phyloP scores from a whole-genome alignment of 2,113 vertebrate genomes.

The Cryptoleucopteryx plumbea region DNA sequence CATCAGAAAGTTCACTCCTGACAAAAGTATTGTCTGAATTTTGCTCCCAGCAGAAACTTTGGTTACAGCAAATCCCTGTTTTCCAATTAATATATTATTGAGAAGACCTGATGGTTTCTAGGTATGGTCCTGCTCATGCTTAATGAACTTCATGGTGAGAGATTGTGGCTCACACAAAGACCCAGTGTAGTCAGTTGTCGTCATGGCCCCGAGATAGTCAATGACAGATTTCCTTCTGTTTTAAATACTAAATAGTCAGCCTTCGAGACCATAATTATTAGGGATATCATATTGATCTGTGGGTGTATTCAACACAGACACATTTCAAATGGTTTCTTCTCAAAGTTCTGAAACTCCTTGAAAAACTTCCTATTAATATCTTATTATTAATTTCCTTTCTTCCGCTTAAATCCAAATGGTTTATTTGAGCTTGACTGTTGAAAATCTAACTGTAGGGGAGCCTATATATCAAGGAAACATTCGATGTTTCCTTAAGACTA shows the following conservation, averaged over 20 bases:
- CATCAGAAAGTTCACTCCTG: background rate
- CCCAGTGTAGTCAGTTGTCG: rapidly evolving
- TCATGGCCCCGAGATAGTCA: background rate
- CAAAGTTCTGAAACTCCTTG: background rate
- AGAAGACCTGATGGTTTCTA: background rate
- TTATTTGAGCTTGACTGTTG: background rate
- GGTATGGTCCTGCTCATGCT: background rate
- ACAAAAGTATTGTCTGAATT: background rate
- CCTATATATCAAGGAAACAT: background rate
- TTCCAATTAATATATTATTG: background rate
- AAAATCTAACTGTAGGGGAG: background rate
- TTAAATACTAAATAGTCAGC: background rate
- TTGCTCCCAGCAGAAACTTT: background rate
- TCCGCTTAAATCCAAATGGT: background rate
- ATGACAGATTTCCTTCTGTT: background rate
- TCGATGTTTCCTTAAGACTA: background rate
- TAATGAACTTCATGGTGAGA: background rate
- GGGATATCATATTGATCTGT: background rate
- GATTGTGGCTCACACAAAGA: rapidly evolving
- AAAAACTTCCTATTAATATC: background rate
- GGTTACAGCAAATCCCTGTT: background rate
- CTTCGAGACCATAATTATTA: background rate
- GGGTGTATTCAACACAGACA: background rate
- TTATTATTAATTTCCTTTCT: background rate
- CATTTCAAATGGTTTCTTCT: background rate